Conservation (phyloP, 2,888 invertebrate genomes). For the Erebia ligea region DNA sequence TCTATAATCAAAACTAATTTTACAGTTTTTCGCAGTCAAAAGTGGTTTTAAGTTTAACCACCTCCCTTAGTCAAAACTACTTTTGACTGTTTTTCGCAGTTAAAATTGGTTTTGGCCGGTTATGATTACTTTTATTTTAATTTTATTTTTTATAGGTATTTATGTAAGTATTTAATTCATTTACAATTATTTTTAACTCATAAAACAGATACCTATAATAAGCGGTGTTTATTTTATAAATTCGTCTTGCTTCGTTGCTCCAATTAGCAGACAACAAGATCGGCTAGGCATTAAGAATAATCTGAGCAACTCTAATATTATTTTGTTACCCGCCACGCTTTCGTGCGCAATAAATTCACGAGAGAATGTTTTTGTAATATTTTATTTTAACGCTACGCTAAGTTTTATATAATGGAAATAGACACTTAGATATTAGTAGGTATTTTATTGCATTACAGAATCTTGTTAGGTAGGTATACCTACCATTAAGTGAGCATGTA, state of each 20-base stretch:
- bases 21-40: too few species aligned
- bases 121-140: too few species aligned
- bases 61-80: too few species aligned
- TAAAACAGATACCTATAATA: constrained; percentile 10
- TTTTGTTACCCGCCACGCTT: constrained; percentile 66
- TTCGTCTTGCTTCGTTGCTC: constrained; percentile 25
- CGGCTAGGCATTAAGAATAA: constrained; percentile 22
- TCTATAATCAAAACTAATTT: too few species aligned
- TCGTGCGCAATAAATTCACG: constrained; percentile 63
- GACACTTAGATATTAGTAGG: neutral
- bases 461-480: neutral
- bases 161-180: too few species aligned
- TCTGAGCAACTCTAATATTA: constrained; percentile 13
- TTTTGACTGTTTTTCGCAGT: too few species aligned
- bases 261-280: constrained; percentile 38
- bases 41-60: too few species aligned
- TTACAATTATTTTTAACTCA: neutral
- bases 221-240: constrained; percentile 9
- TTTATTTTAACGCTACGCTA: constrained; percentile 63
- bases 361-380: constrained; percentile 65
- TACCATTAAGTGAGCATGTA: neutral
- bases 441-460: neutral
- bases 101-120: too few species aligned
- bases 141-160: too few species aligned
- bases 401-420: constrained; percentile 42